phyloP scores from a whole-genome alignment of 1,140 invertebrate species.

The Cepaea nemoralis region DNA sequence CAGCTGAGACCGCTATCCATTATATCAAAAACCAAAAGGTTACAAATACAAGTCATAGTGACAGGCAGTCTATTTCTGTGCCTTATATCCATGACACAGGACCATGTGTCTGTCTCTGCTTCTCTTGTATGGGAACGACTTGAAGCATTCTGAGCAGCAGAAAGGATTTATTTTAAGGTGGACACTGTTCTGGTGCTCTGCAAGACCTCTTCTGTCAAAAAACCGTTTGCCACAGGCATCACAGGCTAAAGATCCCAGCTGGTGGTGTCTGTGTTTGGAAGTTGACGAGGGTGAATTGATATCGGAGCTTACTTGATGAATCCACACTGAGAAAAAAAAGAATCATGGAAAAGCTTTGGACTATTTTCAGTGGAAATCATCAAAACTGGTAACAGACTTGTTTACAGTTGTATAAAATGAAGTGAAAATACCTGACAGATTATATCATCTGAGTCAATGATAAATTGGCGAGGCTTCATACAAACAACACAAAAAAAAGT shows the following conservation, averaged over 20 bases:
- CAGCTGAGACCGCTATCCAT: too few relatives aligned
- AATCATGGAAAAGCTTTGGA: conserved; percentile 5
- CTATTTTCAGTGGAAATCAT: background rate
- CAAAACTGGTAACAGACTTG: background rate
- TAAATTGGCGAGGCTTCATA: too few relatives aligned
- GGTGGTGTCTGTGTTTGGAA: background rate
- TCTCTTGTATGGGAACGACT: conserved; percentile 26
- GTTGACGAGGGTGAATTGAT: background rate
- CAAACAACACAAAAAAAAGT: too few relatives aligned
- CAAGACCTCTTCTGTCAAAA: background rate
- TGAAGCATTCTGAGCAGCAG: conserved; percentile 3
- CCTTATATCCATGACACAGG: conserved; percentile 3
- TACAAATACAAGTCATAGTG: background rate
- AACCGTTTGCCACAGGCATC: conserved; percentile 9
- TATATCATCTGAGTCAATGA: too few relatives aligned
- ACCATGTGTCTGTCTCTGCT: conserved; percentile 9
- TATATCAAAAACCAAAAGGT: too few relatives aligned
- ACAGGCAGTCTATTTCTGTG: background rate
- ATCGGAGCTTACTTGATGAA: conserved; percentile 7
- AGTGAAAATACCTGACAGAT: too few relatives aligned
- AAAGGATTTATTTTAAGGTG: conserved; percentile 21
- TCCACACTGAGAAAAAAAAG: conserved; percentile 2
- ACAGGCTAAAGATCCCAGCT: conserved; percentile 1
- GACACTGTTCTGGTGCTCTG: conserved; percentile 30
- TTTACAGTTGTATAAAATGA: too few relatives aligned